Percentiles rank a stretch among this genome's conserved stretches.
Evolutionary conservation across 1,140 invertebrate genomes (phyloP).

Genomic region (Gonioctena quinquepunctata): DNA sequence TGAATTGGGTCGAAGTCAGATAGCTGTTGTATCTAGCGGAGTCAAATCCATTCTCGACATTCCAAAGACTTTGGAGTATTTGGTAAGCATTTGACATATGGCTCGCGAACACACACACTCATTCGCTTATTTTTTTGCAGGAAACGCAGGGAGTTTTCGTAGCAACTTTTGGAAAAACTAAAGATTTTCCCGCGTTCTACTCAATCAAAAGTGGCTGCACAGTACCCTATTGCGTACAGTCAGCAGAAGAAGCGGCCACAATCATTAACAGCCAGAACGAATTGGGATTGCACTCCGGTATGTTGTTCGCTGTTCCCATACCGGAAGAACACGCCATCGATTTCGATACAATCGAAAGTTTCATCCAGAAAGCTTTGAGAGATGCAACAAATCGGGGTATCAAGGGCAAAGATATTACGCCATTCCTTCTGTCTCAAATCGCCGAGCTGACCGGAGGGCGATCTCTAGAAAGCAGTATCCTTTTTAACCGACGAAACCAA

Average conservation of each 20-base stretch:
- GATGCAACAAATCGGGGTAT: conserved; percentile 69
- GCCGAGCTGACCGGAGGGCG: conserved; percentile 76
- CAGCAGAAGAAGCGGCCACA: conserved; percentile 69
- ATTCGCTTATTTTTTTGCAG: conserved; percentile 56
- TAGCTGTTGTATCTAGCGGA: conserved; percentile 92
- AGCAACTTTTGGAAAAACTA: conserved; percentile 67
- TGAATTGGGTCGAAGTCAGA: conserved; percentile 84
- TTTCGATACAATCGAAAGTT: conserved; percentile 65
- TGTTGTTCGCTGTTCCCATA: conserved; percentile 86
- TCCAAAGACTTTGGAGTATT: conserved; percentile 88
- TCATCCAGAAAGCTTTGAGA: conserved; percentile 74
- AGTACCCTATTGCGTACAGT: conserved; percentile 71
- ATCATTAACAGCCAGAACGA: conserved; percentile 65
- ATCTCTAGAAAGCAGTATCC: conserved; percentile 81
- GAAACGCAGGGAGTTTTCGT: conserved; percentile 95
- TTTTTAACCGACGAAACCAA: too few species aligned
- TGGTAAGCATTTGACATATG: conserved; percentile 64
- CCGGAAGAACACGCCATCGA: conserved; percentile 72
- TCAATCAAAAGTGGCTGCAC: conserved; percentile 68
- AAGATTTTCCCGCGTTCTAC: conserved; percentile 90
- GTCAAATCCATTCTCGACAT: conserved; percentile 98
- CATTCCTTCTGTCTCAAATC: conserved; percentile 82
- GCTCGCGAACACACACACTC: neutral
- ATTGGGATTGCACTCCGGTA: conserved; percentile 70
- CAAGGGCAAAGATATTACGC: conserved; percentile 87